phyloP scores from a whole-genome alignment of 1,140 invertebrate genomes.

The Papilio machaon region DNA sequence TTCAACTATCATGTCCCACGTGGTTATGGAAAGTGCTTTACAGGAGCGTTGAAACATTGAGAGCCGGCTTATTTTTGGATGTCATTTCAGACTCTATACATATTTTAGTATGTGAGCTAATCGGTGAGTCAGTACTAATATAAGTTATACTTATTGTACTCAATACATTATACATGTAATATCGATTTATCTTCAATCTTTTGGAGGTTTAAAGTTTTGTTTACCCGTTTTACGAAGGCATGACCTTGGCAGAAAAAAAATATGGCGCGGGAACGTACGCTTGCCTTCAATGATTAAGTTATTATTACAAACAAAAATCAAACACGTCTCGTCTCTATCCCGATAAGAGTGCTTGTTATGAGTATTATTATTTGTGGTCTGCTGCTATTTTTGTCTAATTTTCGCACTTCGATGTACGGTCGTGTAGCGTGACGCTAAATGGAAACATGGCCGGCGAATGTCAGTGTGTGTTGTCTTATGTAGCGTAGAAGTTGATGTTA shows the following conservation, averaged over 20 bases:
- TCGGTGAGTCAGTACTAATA: constrained; percentile 67
- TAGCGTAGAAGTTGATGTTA: constrained; percentile 37
- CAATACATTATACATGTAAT: constrained; percentile 38
- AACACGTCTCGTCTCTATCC: constrained; percentile 41
- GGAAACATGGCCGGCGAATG: constrained; percentile 80
- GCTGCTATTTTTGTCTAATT: constrained; percentile 67
- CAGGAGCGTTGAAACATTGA: constrained; percentile 43
- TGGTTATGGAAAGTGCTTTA: constrained; percentile 40
- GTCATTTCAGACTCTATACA: constrained; percentile 58
- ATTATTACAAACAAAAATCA: constrained; percentile 51
- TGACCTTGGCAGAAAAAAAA: constrained; percentile 80
- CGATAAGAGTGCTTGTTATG: constrained; percentile 54
- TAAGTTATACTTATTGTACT: constrained; percentile 38
- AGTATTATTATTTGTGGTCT: constrained; percentile 63
- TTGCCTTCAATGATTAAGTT: constrained; percentile 59
- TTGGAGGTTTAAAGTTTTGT: constrained; percentile 67
- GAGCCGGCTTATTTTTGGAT: constrained; percentile 74
- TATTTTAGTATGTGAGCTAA: constrained; percentile 68
- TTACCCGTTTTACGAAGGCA: constrained; percentile 77
- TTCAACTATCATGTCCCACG: constrained; percentile 43
- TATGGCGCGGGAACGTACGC: constrained; percentile 77
- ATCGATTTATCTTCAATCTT: constrained; percentile 39
- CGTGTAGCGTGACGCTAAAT: constrained; percentile 77
- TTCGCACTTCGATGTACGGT: constrained; percentile 63
- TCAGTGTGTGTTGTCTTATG: constrained; percentile 58